Base-by-base conservation (phyloP, 37 sponge, comb jelly and placozoan genomes). In the Crambe crambe region DNA sequence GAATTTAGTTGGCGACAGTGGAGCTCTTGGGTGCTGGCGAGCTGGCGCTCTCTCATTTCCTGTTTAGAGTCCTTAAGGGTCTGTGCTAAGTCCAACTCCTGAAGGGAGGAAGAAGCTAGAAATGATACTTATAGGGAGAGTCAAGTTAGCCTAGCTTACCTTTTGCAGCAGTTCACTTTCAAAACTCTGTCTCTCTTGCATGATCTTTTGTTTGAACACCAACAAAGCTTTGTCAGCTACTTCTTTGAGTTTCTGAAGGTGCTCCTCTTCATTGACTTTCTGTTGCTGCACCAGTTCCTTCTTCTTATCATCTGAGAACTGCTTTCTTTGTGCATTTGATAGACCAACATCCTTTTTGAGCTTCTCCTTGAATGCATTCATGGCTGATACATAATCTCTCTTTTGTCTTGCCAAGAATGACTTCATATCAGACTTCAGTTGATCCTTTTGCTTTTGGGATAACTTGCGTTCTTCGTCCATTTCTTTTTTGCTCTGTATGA, bases 41-140 rank as follows among this genome's bases (percentile, higher is more conserved):
- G 78, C 41, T 99, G 99, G 56, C 89, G 69, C 9, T 74, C 84
- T 42, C 64, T 72, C 89, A 94, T 85, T 60, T 96, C 90, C 75
- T 96, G 97, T 6, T 79, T 51, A 36, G 79, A 81, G 79, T 96
- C 97, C 77, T 96, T 99, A 82, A 93, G 94, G 1, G 73, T 74
- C 73, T 96, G 97, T 89, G 84, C 88, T 26, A 89, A 30, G 71
- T 96, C 93, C 58, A 96, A 77, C 44, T 96, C 97, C 93, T 94
- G 61, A 15, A 37, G 40, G 40, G 26, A n/a, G 25, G 31, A 68
- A 37, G 4, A 35, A 18, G 30, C 3, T 32, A 37, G 15, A 68
- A 6, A 47, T 47, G 6, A n/a, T n/a, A n/a, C n/a, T n/a, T n/a
- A n/a, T n/a, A n/a, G n/a, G n/a, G n/a, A n/a, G n/a, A n/a, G n/a